Percentiles rank a stretch among this genome's conserved stretches.
Evolutionary conservation across 2,113 vertebrate species (phyloP).

Genomic region (Anseranas semipalmata): DNA sequence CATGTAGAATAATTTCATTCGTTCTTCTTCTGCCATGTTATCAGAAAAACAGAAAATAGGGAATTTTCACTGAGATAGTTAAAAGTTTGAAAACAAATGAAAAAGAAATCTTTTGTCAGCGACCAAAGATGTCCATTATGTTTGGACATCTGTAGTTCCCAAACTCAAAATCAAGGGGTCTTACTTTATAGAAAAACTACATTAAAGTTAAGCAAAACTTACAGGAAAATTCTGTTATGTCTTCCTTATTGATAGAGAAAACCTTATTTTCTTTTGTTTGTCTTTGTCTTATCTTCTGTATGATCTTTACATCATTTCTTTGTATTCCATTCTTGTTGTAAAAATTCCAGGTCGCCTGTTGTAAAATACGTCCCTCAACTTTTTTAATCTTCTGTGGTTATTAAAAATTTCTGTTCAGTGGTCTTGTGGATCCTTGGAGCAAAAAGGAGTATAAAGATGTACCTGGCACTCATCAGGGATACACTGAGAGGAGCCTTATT

Average conservation of each 20-base stretch:
- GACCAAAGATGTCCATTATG: not conserved
- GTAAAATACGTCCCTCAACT: not conserved
- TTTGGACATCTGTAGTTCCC: not conserved
- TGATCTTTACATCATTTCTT: not conserved
- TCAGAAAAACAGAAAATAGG: not conserved
- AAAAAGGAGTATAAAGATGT: not conserved
- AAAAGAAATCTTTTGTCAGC: not conserved
- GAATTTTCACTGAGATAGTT: not conserved
- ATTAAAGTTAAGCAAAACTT: not conserved
- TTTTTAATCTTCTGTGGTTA: not conserved
- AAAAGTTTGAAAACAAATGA: accelerated
- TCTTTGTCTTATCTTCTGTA: not conserved
- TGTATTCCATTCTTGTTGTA: not conserved
- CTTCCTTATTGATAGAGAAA: not conserved
- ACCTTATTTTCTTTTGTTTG: not conserved
- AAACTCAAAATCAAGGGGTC: not conserved
- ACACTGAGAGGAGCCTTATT: not conserved
- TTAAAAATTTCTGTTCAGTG: not conserved
- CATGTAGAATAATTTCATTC: not conserved
- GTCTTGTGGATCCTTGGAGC: not conserved
- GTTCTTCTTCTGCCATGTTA: not conserved
- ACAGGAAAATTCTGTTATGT: not conserved
- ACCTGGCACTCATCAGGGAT: not conserved
- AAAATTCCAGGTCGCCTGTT: not conserved
- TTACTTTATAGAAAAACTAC: not conserved